Percentiles rank a stretch among this genome's conserved stretches.
phyloP scores from a whole-genome alignment of 1,140 invertebrate genomes.

The Delia radicum region DNA sequence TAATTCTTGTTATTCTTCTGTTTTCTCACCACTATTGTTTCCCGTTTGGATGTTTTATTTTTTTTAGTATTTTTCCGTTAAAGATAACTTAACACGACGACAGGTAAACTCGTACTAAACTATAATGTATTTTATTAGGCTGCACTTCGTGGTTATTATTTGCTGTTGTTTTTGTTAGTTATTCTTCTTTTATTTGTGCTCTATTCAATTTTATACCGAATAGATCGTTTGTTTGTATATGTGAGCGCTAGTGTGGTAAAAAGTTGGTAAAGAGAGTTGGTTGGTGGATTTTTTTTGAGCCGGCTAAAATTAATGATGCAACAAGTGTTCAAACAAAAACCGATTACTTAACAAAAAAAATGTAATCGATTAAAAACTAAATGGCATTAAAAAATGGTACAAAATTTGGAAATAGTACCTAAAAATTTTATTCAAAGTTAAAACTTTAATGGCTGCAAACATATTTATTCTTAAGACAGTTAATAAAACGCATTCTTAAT shows the following conservation, averaged over 20 bases:
- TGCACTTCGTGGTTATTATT: neutral
- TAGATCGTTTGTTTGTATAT: neutral
- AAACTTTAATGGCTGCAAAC: too few relatives aligned
- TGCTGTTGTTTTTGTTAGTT: neutral
- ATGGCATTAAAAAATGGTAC: too few relatives aligned
- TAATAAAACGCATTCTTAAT: too few relatives aligned
- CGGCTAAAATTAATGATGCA: neutral
- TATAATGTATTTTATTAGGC: neutral
- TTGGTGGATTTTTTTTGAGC: neutral
- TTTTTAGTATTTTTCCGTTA: neutral
- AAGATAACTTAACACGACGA: conserved; percentile 15
- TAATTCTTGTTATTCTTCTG: conserved; percentile 16
- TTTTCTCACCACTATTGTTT: conserved; percentile 1
- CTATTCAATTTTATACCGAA: neutral
- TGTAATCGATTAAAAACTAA: too few relatives aligned
- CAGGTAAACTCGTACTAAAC: conserved; percentile 18
- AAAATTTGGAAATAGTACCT: too few relatives aligned
- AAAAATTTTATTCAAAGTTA: too few relatives aligned
- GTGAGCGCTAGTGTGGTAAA: neutral
- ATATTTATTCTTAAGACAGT: too few relatives aligned
- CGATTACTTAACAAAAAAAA: neutral
- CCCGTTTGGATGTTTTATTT: neutral
- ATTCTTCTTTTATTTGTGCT: neutral
- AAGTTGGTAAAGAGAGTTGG: neutral
- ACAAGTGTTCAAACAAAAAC: neutral